Base-by-base conservation (phyloP, 2,888 invertebrate species). In the Erannis defoliaria region DNA sequence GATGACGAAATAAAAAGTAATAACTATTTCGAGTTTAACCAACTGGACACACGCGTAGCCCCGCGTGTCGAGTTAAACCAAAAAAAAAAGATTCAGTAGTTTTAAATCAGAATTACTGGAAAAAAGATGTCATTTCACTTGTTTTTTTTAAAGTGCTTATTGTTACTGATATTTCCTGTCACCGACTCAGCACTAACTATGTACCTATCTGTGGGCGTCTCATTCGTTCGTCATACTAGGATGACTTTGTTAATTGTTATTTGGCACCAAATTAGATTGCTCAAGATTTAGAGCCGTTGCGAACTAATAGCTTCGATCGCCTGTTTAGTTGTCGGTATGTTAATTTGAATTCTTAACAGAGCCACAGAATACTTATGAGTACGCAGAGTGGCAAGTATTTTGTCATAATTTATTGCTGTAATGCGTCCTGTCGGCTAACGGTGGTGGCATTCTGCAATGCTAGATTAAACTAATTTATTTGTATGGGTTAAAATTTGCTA, bases 161-260 rank as follows among this genome's bases (percentile, higher is more conserved):
- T 40, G 19, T 37, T 16, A 16, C 10, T 19, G 10, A 38, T 38
- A 18, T 38, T 18, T 1, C 9, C 38, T 38, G 38, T 38, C 16
- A 19, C 14, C 19, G n/a, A n/a, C 26, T 26, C 26, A n/a, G n/a
- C n/a, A 8, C 26, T 26, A 26, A 26, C 26, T 37, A 5, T 6
- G 0, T 16, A n/a, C n/a, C 9, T 5, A 42, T 42, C 23, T 26
- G 26, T 26, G 9, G 9, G 12, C 29, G 18, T 31, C 51, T 18
- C 38, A 6, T n/a, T 40, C 58, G 12, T 19, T 40, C 59, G 89
- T 86, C 86, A 86, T 64, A 88, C 85, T 77, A 80, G 85, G 81
- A 86, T 83, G 86, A 85, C 81, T 88, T 78, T 61, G 86, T 86
- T 91, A 91, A 91, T 90, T 90, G 88, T 86, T 80, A 89, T 85